Percentiles rank a stretch among this genome's conserved stretches.
These are phyloP conservation scores for Deilephila elpenor DNA, from an alignment of 2,888 invertebrate species.

Conservation along the genomic window DNA sequence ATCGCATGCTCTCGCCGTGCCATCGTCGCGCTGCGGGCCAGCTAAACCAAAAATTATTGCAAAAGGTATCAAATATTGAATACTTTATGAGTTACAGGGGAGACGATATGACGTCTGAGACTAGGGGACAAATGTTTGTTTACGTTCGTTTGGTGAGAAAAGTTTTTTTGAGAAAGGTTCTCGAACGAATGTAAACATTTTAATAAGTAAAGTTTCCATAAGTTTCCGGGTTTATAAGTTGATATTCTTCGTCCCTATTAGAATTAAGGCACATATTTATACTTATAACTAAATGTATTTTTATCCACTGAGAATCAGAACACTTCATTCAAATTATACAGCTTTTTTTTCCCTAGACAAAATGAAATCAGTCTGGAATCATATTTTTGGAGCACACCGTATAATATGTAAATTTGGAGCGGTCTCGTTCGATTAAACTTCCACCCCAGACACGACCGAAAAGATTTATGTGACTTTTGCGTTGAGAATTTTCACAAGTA, in stretches of 20 bases:
- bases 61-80: constrained; percentile 16
- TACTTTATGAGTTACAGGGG: constrained; percentile 2
- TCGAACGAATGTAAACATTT: too few species aligned
- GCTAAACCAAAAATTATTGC: constrained; percentile 25
- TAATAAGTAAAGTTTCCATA: background rate
- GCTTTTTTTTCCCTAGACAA: background rate
- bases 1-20: constrained; percentile 25
- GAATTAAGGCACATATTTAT: too few species aligned
- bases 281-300: too few species aligned
- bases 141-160: background rate
- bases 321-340: background rate
- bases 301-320: background rate
- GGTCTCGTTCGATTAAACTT: constrained; percentile 11
- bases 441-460: constrained; percentile 7
- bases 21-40: constrained; percentile 9
- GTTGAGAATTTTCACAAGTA: constrained; percentile 28
- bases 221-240: background rate
- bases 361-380: background rate
- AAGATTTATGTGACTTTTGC: constrained; percentile 28
- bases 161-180: too few species aligned
- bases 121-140: background rate
- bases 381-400: background rate
- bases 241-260: too few species aligned
- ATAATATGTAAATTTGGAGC: constrained; percentile 19
- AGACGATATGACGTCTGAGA: background rate